Conservation (phyloP, 2,113 vertebrate species). For the Paralichthys olivaceus region DNA sequence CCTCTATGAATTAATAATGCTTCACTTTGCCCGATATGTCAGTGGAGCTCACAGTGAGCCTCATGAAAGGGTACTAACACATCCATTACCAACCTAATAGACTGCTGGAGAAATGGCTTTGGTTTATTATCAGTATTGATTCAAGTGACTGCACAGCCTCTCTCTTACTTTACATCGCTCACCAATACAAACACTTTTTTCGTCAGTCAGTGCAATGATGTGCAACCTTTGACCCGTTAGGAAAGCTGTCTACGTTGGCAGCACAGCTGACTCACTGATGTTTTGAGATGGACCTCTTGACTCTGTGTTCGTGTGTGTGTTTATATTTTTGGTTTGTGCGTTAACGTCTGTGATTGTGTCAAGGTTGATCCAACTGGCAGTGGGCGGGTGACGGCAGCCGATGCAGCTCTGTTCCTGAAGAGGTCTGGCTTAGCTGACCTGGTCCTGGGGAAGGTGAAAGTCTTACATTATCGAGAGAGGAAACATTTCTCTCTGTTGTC, state of each 20-base stretch:
- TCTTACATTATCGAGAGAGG: background rate
- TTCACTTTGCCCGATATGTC: constrained; percentile 52
- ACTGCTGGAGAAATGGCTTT: constrained; percentile 37
- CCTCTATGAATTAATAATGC: constrained; percentile 81
- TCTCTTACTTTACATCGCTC: background rate
- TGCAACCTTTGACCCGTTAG: background rate
- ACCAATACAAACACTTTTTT: background rate
- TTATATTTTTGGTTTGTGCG: background rate
- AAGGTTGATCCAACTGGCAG: constrained; percentile 92
- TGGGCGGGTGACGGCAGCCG: constrained; percentile 91
- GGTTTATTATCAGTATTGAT: constrained; percentile 56
- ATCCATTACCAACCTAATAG: constrained; percentile 43
- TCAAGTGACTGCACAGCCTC: constrained; percentile 17
- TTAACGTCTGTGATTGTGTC: constrained; percentile 24
- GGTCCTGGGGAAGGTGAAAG: constrained; percentile 93
- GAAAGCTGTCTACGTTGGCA: background rate
- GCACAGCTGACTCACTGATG: constrained; percentile 3
- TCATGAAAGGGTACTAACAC: constrained; percentile 43
- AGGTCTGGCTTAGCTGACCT: constrained; percentile 94
- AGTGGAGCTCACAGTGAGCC: constrained; percentile 46
- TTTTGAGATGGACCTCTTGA: background rate
- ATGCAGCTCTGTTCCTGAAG: constrained; percentile 96
- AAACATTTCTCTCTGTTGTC: background rate
- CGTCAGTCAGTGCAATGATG: background rate
- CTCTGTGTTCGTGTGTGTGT: background rate